Percentiles rank a stretch among this genome's conserved stretches.
Conservation (phyloP, 2,888 invertebrate species). For the Phymatocera aterrima region DNA sequence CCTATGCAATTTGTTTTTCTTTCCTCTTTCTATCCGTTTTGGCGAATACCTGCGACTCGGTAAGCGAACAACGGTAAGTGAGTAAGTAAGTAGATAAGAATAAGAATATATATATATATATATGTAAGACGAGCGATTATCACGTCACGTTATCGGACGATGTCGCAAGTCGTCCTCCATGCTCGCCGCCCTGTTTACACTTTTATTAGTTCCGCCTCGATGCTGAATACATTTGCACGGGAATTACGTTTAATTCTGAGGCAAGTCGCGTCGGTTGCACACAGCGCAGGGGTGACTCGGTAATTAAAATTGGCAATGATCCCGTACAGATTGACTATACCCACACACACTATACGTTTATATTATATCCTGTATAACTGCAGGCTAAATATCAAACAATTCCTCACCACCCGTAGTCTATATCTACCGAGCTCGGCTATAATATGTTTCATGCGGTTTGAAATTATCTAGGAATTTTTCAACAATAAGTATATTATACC, state of each 20-base stretch:
- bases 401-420: no score
- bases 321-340: neutral
- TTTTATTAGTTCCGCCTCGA: conserved; percentile 46
- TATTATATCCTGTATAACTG: no score
- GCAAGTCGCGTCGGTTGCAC: conserved; percentile 1
- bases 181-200: conserved; percentile 44
- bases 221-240: conserved; percentile 43
- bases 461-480: no score
- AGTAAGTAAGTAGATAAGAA: no score
- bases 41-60: neutral
- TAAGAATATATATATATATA: neutral
- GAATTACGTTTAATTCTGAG: conserved; percentile 32
- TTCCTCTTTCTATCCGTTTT: no score
- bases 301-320: conserved; percentile 10
- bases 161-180: conserved; percentile 17
- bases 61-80: neutral
- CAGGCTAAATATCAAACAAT: no score
- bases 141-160: conserved; percentile 32
- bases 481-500: no score
- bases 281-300: conserved; percentile 6
- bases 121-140: conserved; percentile 26
- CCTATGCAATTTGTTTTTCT: no score
- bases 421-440: no score
- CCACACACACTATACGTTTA: no score
- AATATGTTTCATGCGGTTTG: no score